phyloP scores from a whole-genome alignment of 2,797 vertebrate species.

The Alosa sapidissima region DNA sequence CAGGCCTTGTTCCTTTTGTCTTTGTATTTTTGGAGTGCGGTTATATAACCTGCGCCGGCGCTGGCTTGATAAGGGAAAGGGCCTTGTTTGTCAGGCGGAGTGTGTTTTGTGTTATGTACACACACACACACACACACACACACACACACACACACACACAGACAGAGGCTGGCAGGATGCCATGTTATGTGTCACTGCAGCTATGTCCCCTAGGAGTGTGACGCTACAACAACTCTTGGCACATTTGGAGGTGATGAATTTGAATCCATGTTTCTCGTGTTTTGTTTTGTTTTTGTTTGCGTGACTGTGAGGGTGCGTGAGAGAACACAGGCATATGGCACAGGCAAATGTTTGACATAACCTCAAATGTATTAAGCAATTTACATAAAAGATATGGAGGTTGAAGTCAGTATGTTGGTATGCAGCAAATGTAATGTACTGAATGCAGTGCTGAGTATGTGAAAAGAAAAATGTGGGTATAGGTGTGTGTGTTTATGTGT shows the following conservation, averaged over 20 bases:
- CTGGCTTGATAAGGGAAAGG: background rate
- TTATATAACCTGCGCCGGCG: background rate
- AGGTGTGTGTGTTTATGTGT: background rate
- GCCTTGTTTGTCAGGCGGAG: background rate
- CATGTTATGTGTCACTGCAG: background rate
- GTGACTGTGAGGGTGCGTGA: background rate
- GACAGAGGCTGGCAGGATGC: background rate
- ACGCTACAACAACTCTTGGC: background rate
- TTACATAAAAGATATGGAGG: no score
- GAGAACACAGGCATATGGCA: background rate
- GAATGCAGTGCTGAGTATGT: no score
- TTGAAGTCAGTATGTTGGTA: no score
- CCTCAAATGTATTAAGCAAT: no score
- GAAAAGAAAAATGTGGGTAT: background rate
- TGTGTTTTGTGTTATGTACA: background rate
- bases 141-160: background rate
- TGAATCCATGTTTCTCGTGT: background rate
- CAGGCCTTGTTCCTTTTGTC: slow-evolving; percentile 12
- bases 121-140: background rate
- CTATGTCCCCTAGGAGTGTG: background rate
- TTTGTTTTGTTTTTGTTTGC: background rate
- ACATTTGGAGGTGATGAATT: background rate
- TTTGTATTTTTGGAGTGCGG: background rate
- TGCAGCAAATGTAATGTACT: no score
- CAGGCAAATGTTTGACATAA: no score